A percentile compares a stretch with the other conserved stretches of the same genome.
Conservation (phyloP, 1,140 invertebrate species). For the Agrypnia vestita region DNA sequence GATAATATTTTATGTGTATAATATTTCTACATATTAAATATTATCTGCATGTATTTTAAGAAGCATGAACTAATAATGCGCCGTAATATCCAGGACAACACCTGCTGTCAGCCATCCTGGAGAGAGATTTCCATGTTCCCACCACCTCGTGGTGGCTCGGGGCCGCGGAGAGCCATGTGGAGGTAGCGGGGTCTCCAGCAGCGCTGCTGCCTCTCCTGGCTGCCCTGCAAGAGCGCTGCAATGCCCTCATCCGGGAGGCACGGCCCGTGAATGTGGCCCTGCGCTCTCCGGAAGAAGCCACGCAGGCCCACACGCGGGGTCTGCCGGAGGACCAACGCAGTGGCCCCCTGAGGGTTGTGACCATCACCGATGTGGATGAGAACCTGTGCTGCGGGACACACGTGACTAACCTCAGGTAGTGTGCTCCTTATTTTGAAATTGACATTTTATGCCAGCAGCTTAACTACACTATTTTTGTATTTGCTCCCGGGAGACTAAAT, state of each 20-base stretch:
- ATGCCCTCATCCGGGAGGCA: slow-evolving; percentile 78
- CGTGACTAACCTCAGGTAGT: slow-evolving; percentile 82
- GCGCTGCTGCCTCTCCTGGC: slow-evolving; percentile 71
- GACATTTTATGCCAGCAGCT: not conserved
- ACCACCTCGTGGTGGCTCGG: slow-evolving; percentile 89
- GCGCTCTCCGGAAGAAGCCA: slow-evolving; percentile 76
- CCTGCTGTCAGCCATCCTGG: slow-evolving; percentile 85
- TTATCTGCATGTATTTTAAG: too few species aligned
- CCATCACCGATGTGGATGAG: slow-evolving; percentile 80
- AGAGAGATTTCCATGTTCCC: slow-evolving; percentile 77
- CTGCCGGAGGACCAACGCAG: slow-evolving; percentile 83
- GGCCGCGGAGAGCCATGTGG: slow-evolving; percentile 78
- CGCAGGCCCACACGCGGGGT: slow-evolving; percentile 76
- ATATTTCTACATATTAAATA: too few species aligned
- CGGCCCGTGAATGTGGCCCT: slow-evolving; percentile 77
- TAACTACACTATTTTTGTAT: too few species aligned
- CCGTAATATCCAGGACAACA: slow-evolving; percentile 87
- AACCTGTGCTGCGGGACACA: slow-evolving; percentile 93
- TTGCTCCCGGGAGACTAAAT: too few species aligned
- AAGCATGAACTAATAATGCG: too few species aligned
- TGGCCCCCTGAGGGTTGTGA: slow-evolving; percentile 83
- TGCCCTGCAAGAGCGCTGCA: slow-evolving; percentile 77
- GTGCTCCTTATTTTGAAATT: too few species aligned
- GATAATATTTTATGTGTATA: too few species aligned
- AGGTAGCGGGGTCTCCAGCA: slow-evolving; percentile 77